Percentiles rank a stretch among this genome's conserved stretches.
These are phyloP conservation scores for Chydorus sphaericus DNA, from an alignment of 2,888 invertebrate genomes.

Conservation along the genomic window DNA sequence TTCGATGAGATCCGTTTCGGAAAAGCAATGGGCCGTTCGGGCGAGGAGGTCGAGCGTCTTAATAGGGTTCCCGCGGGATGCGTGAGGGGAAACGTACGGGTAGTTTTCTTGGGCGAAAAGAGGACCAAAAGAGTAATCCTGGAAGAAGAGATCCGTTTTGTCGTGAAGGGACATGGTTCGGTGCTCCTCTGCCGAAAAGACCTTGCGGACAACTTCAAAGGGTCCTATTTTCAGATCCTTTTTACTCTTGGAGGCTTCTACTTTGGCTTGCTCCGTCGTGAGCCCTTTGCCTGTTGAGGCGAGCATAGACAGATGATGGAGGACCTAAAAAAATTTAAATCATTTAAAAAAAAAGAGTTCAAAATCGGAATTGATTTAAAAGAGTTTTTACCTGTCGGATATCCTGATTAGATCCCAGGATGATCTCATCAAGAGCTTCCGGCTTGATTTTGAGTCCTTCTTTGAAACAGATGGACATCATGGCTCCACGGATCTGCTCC, in stretches of 20 bases:
- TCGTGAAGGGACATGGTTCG: conserved; percentile 62
- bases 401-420: conserved; percentile 77
- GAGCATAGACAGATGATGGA: conserved; percentile 77
- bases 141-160: conserved; percentile 83
- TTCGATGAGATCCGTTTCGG: conserved; percentile 53
- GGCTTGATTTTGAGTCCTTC: conserved; percentile 67
- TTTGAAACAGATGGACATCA: conserved; percentile 81
- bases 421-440: conserved; percentile 66
- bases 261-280: conserved; percentile 36
- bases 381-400: no score
- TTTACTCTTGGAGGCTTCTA: conserved; percentile 43
- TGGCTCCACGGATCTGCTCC: conserved; percentile 80
- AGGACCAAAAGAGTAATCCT: conserved; percentile 90
- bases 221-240: conserved; percentile 83
- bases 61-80: conserved; percentile 20
- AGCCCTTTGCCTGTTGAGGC: conserved; percentile 41
- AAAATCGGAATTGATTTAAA: no score
- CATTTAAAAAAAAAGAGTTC: no score
- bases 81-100: conserved; percentile 54
- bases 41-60: conserved; percentile 53
- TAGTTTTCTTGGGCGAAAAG: conserved; percentile 98
- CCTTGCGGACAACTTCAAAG: conserved; percentile 82
- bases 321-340: no score
- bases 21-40: conserved; percentile 70
- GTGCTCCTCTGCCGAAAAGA: conserved; percentile 67